Evolutionary conservation across 2,888 invertebrate genomes (phyloP).

Genomic region (Mycalesis mineus): DNA sequence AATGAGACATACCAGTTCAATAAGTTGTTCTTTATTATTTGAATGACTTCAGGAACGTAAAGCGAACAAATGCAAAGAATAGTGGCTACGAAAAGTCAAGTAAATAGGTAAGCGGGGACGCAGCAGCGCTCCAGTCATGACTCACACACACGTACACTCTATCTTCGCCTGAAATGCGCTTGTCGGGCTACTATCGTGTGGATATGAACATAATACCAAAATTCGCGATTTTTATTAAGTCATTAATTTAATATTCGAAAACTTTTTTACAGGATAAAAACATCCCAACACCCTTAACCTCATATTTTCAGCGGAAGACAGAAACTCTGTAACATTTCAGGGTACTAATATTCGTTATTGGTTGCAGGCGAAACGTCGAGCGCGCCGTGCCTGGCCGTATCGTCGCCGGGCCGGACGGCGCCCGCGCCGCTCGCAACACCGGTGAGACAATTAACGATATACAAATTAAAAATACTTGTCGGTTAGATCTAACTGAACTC

Average conservation of each 20-base stretch:
- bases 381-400: slow-evolving; percentile 48
- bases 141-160: neutral
- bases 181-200: too few species aligned
- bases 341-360: neutral
- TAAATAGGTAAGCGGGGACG: neutral
- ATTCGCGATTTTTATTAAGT: neutral
- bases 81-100: neutral
- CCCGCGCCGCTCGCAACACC: slow-evolving; percentile 56
- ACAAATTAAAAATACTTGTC: too few species aligned
- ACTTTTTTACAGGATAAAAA: neutral
- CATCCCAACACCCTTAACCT: too few species aligned
- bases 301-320: too few species aligned
- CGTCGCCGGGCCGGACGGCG: slow-evolving; percentile 51
- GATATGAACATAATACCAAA: neutral
- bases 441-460: too few species aligned
- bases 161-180: neutral
- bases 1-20: too few species aligned
- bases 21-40: too few species aligned
- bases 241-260: neutral
- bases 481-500: too few species aligned
- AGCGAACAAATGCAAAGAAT: too few species aligned
- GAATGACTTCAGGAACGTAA: too few species aligned
- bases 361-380: slow-evolving; percentile 50
- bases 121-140: neutral
- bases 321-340: too few species aligned